Percentiles rank a stretch among this genome's conserved stretches.
These are phyloP conservation scores for Chrysogorgia sp. DNA, from an alignment of 92 coral and sea anemone species.

Conservation along the genomic window DNA sequence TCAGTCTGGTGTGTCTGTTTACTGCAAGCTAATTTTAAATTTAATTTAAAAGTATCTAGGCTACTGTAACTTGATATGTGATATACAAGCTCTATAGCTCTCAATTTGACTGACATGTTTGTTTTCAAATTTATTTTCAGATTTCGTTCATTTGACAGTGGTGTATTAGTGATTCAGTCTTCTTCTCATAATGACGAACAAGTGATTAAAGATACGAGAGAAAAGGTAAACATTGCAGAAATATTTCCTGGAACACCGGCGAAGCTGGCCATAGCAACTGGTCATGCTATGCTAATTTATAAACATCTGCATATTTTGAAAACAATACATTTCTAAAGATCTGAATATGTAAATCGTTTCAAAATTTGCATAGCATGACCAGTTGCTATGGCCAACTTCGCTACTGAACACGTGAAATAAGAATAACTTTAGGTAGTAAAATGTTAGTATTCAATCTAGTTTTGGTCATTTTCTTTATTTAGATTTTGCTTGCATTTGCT, in stretches of 20 bases:
- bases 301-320: too few species aligned
- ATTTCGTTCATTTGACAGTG: constrained; percentile 91
- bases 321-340: too few species aligned
- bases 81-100: too few species aligned
- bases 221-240: constrained; percentile 55
- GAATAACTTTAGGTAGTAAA: background rate
- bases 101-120: background rate
- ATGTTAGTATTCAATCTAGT: background rate
- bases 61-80: too few species aligned
- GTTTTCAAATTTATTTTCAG: constrained; percentile 36
- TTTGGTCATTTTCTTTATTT: background rate
- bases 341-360: too few species aligned
- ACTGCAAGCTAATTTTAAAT: too few species aligned
- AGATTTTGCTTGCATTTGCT: background rate
- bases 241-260: background rate
- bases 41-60: too few species aligned
- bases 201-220: constrained; percentile 75
- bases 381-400: too few species aligned
- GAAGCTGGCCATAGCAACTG: too few species aligned
- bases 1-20: too few species aligned
- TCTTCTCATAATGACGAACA: constrained; percentile 92
- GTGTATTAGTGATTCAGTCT: constrained; percentile 90
- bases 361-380: too few species aligned
- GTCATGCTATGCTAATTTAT: too few species aligned
- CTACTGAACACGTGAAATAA: background rate